Base-by-base conservation (phyloP, 2,888 invertebrate species). In the Pristionchus entomophagus region DNA sequence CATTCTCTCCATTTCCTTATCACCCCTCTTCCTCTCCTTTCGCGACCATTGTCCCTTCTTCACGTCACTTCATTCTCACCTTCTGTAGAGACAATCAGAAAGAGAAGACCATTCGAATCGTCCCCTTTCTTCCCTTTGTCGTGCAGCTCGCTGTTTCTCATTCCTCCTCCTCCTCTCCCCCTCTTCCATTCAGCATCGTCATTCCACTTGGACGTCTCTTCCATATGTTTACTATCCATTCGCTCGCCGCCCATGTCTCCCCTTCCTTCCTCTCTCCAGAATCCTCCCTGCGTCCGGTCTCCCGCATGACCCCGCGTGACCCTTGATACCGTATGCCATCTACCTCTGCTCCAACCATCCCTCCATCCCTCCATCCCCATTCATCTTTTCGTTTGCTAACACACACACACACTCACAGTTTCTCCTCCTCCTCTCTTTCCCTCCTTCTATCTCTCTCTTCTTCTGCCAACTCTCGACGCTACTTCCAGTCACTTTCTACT, bases 61-160 rank as follows among this genome's bases (percentile, higher is more conserved):
- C 56, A 22, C 56, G n/a, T 73, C 73, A 73, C 73, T 19, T 73
- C 65, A 69, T 69, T 35, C 38, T 69, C 73, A 73, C 73, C 45
- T 73, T 38, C 69, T 6, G 41, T n/a, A n/a, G n/a, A 73, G 73
- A 73, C 73, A 73, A 73, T 73, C 41, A 69, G 65, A 65, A 29
- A 65, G 53, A 83, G 56, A 84, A 59, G 84, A 86, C 84, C 53
- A 82, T 81, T 84, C 69, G 73, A 84, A 81, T 85, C 85, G 73
- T 83, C 87, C 85, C 86, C 81, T 45, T 45, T 45, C 86, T 86
- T 85, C 82, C 83, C 86, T 85, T 85, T 86, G 86, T 86, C 85
- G 85, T 85, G 38, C 73, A 85, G 45, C n/a, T 45, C 45, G 45
- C 14, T 14, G 45, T 41, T n/a, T 73, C 8, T n/a, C 8, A 41